phyloP scores from a whole-genome alignment of 2,113 vertebrate species.

The Hippolais icterina region DNA sequence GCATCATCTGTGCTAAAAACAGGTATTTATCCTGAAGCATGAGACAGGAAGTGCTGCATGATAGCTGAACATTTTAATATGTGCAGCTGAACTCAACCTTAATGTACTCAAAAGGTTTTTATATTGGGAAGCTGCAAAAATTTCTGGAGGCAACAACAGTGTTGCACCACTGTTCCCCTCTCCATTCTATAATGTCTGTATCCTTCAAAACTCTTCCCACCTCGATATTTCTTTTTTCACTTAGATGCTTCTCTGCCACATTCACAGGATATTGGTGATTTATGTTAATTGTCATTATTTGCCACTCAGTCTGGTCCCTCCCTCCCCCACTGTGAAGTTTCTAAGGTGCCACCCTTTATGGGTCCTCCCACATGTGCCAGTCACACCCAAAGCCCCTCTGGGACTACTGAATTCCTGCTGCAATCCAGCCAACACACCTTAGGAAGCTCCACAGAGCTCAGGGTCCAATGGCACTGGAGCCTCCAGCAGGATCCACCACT shows the following conservation, averaged over 20 bases:
- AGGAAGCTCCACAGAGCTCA: not conserved
- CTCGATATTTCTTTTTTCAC: not conserved
- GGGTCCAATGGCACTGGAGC: not conserved
- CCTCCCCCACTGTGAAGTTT: rapidly evolving
- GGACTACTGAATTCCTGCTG: not conserved
- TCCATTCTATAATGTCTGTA: not conserved
- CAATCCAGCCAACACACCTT: not conserved
- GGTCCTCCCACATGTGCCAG: rapidly evolving
- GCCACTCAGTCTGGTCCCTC: not conserved
- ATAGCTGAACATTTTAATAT: not conserved
- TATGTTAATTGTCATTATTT: not conserved
- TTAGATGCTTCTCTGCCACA: not conserved
- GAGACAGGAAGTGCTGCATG: not conserved
- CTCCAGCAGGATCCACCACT: not conserved
- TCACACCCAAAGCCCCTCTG: not conserved
- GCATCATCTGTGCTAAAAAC: not conserved
- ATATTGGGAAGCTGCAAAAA: not conserved
- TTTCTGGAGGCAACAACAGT: not conserved
- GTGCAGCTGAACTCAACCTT: not conserved
- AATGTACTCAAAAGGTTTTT: not conserved
- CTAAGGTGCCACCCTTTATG: rapidly evolving
- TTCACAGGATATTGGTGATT: not conserved
- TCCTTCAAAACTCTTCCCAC: not conserved
- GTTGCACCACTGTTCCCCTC: not conserved
- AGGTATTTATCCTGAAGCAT: not conserved